phyloP scores from a whole-genome alignment of 2,113 vertebrate genomes.

The Sorex fumeus region DNA sequence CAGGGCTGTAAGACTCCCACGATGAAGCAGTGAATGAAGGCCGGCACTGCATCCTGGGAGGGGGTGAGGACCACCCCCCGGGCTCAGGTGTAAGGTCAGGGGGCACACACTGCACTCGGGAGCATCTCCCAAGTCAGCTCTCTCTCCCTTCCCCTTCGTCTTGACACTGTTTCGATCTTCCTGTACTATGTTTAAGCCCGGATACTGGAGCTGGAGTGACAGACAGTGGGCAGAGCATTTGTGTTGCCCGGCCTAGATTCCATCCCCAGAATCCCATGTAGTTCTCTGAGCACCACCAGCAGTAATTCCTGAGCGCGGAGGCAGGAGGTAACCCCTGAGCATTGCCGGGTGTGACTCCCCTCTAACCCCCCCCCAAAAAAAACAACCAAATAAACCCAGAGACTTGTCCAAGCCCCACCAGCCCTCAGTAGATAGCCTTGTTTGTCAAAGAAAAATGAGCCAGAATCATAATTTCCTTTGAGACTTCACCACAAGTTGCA shows the following conservation, averaged over 20 bases:
- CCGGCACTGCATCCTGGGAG: not conserved
- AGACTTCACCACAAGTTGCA: slow-evolving; percentile 16
- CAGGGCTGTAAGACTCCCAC: not conserved
- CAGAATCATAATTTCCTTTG: slow-evolving; percentile 24
- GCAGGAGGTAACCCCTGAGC: too few species aligned
- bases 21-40: slow-evolving; percentile 2
- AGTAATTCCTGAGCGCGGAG: too few species aligned
- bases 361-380: too few species aligned
- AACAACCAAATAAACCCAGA: too few species aligned
- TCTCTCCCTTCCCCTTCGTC: slow-evolving; percentile 13
- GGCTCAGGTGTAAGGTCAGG: not conserved
- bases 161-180: slow-evolving; percentile 19
- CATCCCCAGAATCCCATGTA: not conserved
- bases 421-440: not conserved
- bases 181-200: not conserved
- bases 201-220: too few species aligned
- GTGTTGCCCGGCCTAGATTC: too few species aligned
- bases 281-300: not conserved
- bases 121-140: not conserved
- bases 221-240: too few species aligned
- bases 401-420: too few species aligned
- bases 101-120: not conserved
- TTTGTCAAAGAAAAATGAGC: not conserved
- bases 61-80: not conserved
- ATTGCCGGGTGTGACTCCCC: too few species aligned